Evolutionary conservation across 1,140 invertebrate species (phyloP).

Genomic region (Apis dorsata): DNA sequence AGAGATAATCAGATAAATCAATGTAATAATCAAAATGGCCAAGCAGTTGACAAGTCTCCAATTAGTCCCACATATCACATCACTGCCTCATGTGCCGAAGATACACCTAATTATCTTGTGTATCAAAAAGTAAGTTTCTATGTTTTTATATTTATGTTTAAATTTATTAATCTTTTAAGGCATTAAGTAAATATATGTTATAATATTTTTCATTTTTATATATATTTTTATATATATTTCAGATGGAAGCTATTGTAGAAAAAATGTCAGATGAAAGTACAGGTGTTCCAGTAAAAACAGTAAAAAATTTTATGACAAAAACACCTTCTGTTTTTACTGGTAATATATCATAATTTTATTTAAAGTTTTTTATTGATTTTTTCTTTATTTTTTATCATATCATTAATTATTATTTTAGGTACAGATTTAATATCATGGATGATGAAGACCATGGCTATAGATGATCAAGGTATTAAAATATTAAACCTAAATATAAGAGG

Average conservation of each 20-base stretch:
- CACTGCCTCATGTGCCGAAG: constrained; percentile 73
- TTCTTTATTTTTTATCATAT: neutral
- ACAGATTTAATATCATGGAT: constrained; percentile 97
- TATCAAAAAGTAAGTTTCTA: constrained; percentile 73
- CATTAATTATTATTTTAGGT: constrained; percentile 78
- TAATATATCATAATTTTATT: constrained; percentile 70
- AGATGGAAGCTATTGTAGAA: constrained; percentile 98
- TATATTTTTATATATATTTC: constrained; percentile 63
- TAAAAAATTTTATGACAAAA: constrained; percentile 99
- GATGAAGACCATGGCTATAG: constrained; percentile 93
- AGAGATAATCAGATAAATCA: constrained; percentile 52
- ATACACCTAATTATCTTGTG: constrained; percentile 76
- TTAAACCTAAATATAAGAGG: neutral
- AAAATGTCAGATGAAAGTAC: constrained; percentile 97
- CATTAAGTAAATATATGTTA: neutral
- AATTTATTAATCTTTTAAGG: neutral
- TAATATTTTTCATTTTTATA: neutral
- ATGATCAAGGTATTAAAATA: constrained; percentile 87
- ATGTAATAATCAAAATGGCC: constrained; percentile 48
- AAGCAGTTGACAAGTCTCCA: constrained; percentile 63
- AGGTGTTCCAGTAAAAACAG: constrained; percentile 97
- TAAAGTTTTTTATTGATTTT: neutral
- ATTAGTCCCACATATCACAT: constrained; percentile 65
- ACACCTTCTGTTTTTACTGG: constrained; percentile 97
- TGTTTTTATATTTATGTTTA: neutral